These are phyloP conservation scores for Sorex araneus DNA, from an alignment of 2,113 vertebrate species.

Conservation along the genomic window DNA sequence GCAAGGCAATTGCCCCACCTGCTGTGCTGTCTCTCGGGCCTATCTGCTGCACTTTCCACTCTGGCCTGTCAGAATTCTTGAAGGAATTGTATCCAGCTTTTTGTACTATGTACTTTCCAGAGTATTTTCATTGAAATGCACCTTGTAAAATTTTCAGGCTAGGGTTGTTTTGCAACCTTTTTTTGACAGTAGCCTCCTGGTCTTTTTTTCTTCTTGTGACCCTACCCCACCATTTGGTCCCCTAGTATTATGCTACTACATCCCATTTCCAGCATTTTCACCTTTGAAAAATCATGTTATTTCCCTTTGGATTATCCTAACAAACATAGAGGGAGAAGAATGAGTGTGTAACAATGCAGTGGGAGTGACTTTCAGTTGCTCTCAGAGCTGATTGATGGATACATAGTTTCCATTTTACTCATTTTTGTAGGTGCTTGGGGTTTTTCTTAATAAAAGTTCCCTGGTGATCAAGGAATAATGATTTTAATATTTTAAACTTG, in stretches of 20 bases:
- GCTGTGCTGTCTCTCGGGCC: not conserved
- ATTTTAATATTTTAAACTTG: conserved; percentile 50
- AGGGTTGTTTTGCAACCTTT: not conserved
- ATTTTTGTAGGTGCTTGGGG: conserved; percentile 39
- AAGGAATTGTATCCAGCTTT: conserved; percentile 1
- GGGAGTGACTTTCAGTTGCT: not conserved
- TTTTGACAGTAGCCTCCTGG: no score
- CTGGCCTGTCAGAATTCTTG: conserved; percentile 49
- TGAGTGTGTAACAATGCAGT: no score
- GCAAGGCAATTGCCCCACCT: no score
- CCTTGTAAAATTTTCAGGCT: not conserved
- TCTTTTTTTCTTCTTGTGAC: no score
- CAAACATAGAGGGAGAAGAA: no score
- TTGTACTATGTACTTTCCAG: conserved; percentile 41
- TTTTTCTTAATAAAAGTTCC: conserved; percentile 49
- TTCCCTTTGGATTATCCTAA: no score
- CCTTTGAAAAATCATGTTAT: no score
- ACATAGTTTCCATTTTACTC: conserved; percentile 27
- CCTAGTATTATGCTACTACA: no score
- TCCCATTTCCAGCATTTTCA: no score
- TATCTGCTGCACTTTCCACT: not conserved
- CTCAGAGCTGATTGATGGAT: not conserved
- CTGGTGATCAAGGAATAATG: conserved; percentile 28
- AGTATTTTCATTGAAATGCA: conserved; percentile 31
- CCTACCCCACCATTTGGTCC: no score